Evolutionary conservation across 2,797 vertebrate species (phyloP).

Genomic region (Meriones psammophilus): DNA sequence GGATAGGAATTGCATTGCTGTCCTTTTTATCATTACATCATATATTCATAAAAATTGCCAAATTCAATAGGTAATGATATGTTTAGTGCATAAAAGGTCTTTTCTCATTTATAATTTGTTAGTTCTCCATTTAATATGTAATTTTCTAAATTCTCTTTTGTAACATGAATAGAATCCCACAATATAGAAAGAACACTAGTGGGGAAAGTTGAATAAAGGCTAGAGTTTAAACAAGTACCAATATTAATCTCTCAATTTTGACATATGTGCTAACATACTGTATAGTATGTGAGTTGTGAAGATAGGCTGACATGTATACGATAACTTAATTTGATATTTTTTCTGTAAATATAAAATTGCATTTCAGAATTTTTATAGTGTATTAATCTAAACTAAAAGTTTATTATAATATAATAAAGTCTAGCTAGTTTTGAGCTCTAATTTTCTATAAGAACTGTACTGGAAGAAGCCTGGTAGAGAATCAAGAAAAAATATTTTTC

Average conservation of each 20-base stretch:
- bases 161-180: conserved; percentile 31
- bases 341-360: conserved; percentile 49
- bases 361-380: neutral
- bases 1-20: too few relatives aligned
- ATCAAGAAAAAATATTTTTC: conserved; percentile 45
- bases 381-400: conserved; percentile 48
- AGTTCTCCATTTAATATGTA: conserved; percentile 34
- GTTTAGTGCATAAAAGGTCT: neutral
- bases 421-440: neutral
- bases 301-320: neutral
- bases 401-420: conserved; percentile 57
- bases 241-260: conserved; percentile 40
- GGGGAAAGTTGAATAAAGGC: conserved; percentile 47
- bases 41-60: conserved; percentile 12
- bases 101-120: conserved; percentile 27
- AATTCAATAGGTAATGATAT: neutral
- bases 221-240: conserved; percentile 22
- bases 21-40: neutral
- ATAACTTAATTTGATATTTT: neutral
- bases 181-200: conserved; percentile 29
- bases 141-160: conserved; percentile 41
- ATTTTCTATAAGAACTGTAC: neutral
- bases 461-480: neutral
- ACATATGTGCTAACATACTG: neutral
- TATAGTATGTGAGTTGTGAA: neutral